Evolutionary conservation across 37 sponge, comb jelly and placozoan species (phyloP), one percentile per base, ranked within the genome.

Genomic region (Spongia lamella): DNA sequence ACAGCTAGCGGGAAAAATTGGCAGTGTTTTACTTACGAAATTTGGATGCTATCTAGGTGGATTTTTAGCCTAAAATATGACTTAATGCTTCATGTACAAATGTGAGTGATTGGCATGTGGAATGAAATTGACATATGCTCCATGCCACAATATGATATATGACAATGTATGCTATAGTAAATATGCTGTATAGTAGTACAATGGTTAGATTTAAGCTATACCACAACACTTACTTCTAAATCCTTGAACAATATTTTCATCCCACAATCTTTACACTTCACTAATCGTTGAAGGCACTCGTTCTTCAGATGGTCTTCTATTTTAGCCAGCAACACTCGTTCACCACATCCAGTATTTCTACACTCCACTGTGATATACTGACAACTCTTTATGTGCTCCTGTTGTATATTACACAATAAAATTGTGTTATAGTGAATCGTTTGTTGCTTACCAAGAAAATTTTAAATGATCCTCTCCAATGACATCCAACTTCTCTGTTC

Each of bases 391-490:
- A 43, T 13, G 47, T 43, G 47, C 9, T 43, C 7, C 5, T 43
- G 7, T 9, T 43, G 47, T 43, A 43, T n/a, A n/a, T n/a, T n/a
- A n/a, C n/a, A 43, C 9, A 43, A 9, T 43, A 9, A 9, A 43
- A 43, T 43, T 43, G 47, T 43, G 47, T 43, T 13, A 43, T n/a
- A n/a, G n/a, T n/a, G n/a, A 9, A 9, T 43, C 9, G 9, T 43
- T 9, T 43, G 47, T 43, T 43, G 47, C 47, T 43, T 9, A 43
- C 47, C 5, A 13, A 13, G 47, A 43, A 64, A 2, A 73, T 62
- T 37, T 53, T 73, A 50, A 88, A 40, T 24, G 5, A 31, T 38
- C 88, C 88, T 63, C 16, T 56, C 91, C 91, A 90, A 3, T 29
- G 30, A 68, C 91, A 90, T 21, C 91, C 91, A 38, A 43, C 15